Evolutionary conservation across 2,113 vertebrate genomes (phyloP).

Genomic region (Notarius lentiginosus): DNA sequence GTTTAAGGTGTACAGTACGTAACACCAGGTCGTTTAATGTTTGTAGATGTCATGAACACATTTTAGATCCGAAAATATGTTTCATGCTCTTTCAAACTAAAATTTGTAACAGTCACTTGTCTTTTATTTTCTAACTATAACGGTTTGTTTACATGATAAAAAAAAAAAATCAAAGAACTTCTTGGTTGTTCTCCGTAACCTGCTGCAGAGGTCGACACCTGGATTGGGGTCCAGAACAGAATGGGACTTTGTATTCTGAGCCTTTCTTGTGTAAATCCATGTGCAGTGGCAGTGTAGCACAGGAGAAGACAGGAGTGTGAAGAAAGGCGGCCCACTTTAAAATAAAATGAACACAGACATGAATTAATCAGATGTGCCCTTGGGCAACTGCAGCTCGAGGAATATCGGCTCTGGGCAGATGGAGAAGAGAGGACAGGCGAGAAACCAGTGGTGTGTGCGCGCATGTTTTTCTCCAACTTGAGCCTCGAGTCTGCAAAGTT

Average conservation of each 20-base stretch:
- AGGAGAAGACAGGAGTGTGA: constrained; percentile 36
- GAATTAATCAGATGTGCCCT: constrained; percentile 53
- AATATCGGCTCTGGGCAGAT: constrained; percentile 24
- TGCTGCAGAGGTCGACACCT: too few relatives aligned
- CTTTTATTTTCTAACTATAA: too few relatives aligned
- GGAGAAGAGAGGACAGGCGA: background rate
- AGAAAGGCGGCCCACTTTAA: constrained; percentile 26
- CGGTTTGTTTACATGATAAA: too few relatives aligned
- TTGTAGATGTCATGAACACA: too few relatives aligned
- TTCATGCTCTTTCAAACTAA: too few relatives aligned
- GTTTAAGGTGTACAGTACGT: too few relatives aligned
- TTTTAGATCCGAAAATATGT: too few relatives aligned
- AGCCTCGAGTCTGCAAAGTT: constrained; percentile 12
- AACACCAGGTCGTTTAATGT: too few relatives aligned
- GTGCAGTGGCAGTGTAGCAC: background rate
- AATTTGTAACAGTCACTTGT: too few relatives aligned
- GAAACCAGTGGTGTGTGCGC: background rate
- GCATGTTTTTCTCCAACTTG: background rate
- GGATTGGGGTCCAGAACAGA: background rate
- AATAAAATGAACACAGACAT: constrained; percentile 49
- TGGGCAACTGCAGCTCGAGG: constrained; percentile 37
- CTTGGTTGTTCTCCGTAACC: too few relatives aligned
- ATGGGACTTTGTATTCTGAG: background rate
- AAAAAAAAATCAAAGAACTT: too few relatives aligned
- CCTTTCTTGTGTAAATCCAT: background rate